Evolutionary conservation across 2,888 invertebrate genomes (phyloP).

Genomic region (Ochropleura plecta): DNA sequence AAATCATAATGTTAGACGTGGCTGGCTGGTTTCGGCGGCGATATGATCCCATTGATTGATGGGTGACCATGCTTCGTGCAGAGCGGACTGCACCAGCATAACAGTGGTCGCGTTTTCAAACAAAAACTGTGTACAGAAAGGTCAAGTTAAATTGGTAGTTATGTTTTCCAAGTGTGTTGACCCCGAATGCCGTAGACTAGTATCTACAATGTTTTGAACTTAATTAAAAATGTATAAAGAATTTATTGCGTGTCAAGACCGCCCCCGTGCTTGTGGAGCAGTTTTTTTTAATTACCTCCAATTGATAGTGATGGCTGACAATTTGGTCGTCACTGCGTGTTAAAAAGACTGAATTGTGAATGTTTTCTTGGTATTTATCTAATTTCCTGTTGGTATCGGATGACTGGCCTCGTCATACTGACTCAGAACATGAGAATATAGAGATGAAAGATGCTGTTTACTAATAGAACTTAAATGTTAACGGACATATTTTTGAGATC

Average conservation of each 20-base stretch:
- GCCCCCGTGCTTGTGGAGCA: conserved; percentile 81
- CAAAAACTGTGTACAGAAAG: conserved; percentile 57
- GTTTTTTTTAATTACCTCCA: conserved; percentile 76
- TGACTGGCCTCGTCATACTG: conserved; percentile 71
- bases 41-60: conserved; percentile 91
- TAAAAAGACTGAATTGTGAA: conserved; percentile 64
- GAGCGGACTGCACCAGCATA: conserved; percentile 73
- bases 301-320: conserved; percentile 69
- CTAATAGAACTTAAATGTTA: conserved; percentile 25
- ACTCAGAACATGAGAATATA: conserved; percentile 67
- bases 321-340: conserved; percentile 66
- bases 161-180: conserved; percentile 85
- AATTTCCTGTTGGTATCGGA: conserved; percentile 82
- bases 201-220: conserved; percentile 85
- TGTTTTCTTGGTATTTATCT: conserved; percentile 76
- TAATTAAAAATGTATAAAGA: conserved; percentile 88
- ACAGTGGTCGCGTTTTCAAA: conserved; percentile 57
- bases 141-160: conserved; percentile 76
- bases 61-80: conserved; percentile 87
- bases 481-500: neutral
- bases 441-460: conserved; percentile 42
- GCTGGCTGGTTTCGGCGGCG: conserved; percentile 85
- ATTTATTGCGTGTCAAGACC: conserved; percentile 83
- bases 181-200: conserved; percentile 81
- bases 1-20: conserved; percentile 86